Evolutionary conservation across 2,888 invertebrate genomes (phyloP), one percentile per base, ranked within the genome.

Genomic region (Leptopilina drosophilae): DNA sequence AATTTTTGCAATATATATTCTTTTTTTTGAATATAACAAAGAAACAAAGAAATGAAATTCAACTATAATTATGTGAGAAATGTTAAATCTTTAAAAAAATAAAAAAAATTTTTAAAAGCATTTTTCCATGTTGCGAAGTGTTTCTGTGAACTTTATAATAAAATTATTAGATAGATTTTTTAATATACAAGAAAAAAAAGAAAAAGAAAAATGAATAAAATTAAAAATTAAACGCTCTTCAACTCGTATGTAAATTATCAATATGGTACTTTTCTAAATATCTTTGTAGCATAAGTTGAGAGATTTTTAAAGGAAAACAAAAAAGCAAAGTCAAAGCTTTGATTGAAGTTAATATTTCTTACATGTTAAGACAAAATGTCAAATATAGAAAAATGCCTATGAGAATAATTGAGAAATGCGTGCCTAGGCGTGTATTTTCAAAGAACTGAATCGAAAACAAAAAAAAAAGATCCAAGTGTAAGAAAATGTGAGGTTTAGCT

Each of bases 391-490:
- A 67, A 67, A 67, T 67, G 66, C 66, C 66, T 67, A 67, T n/a
- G 26, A 53, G 53, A 14, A 53, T 49, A 33, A 69, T 26, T 26
- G 20, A 53, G 53, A 49, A 53, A 69, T 53, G 73, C 56, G 76
- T 53, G 56, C 46, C 76, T 46, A 62, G 73, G 75, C 53, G 65
- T 65, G 65, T 65, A 73, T 12, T 69, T 20, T 49, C 59, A n/a
- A 76, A 66, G 75, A 33, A 78, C 20, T 76, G 5, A 20, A 15
- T 42, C 7, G 67, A 46, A 7, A 42, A 42, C 7, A 5, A 7
- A 65, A 7, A 65, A 77, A 66, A 65, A 78, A 62, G 77, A 77
- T 62, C 62, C 42, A 56, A 64, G 46, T 64, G 46, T 79, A 53
- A 64, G 73, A 56, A 77, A 64, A 26, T 64, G 42, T 53, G 56